phyloP scores from a whole-genome alignment of 2,113 vertebrate genomes.

The Tychaedon coryphoeus region DNA sequence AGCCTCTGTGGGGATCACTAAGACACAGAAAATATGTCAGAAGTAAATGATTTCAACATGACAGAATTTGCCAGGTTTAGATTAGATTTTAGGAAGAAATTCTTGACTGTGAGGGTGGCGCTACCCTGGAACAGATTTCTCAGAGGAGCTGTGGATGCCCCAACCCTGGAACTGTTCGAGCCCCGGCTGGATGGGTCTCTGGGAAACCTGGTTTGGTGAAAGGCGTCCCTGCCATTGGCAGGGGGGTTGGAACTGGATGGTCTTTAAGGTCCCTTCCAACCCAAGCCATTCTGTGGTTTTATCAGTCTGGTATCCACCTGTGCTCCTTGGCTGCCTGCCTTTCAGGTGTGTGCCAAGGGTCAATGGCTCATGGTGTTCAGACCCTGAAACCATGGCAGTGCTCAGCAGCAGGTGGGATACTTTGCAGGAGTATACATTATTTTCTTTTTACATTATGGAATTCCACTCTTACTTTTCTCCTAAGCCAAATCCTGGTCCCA shows the following conservation, averaged over 20 bases:
- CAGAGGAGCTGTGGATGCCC: neutral
- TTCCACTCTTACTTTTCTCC: neutral
- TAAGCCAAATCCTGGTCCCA: neutral
- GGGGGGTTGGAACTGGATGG: fast-evolving
- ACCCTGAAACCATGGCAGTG: neutral
- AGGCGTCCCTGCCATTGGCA: neutral
- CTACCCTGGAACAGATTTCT: neutral
- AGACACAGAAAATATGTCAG: neutral
- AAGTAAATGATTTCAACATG: neutral
- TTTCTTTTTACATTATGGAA: neutral
- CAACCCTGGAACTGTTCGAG: no score
- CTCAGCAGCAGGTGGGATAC: neutral
- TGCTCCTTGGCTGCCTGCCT: neutral
- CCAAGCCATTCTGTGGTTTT: neutral
- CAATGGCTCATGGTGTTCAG: neutral
- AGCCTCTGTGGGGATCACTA: fast-evolving
- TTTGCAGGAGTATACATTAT: neutral
- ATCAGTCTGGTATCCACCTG: neutral
- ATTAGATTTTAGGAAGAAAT: neutral
- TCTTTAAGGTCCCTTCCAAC: neutral
- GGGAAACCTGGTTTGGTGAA: neutral
- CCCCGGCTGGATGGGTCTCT: neutral
- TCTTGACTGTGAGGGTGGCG: neutral
- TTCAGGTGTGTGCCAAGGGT: neutral
- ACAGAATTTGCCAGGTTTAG: neutral